A percentile compares a stretch with the other conserved stretches of the same genome.
Evolutionary conservation across 2,797 vertebrate genomes (phyloP).

Genomic region (Tragelaphus oryx): DNA sequence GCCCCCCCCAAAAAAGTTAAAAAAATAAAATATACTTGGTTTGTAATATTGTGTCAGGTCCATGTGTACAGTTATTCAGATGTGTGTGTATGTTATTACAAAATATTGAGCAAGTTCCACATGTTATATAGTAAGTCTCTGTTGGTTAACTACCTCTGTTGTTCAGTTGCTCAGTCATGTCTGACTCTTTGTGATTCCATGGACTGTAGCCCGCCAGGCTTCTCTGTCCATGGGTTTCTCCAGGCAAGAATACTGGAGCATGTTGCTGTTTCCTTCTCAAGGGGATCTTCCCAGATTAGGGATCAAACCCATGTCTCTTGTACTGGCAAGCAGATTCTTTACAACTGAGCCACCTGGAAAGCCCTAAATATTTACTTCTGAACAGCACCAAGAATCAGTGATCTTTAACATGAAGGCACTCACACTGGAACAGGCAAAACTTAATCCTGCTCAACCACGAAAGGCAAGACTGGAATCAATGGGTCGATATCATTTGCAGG

Average conservation of each 20-base stretch:
- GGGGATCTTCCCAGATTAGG: neutral
- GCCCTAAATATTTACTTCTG: neutral
- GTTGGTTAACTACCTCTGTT: neutral
- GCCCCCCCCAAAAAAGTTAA: neutral
- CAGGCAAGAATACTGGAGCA: neutral
- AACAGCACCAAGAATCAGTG: neutral
- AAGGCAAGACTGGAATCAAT: neutral
- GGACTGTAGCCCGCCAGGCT: neutral
- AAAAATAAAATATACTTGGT: neutral
- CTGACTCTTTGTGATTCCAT: neutral
- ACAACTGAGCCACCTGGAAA: neutral
- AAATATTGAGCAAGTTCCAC: neutral
- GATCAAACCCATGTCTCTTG: neutral
- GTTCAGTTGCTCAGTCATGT: neutral
- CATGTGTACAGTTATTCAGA: neutral
- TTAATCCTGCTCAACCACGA: rapidly evolving
- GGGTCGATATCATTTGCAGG: neutral
- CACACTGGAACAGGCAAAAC: rapidly evolving
- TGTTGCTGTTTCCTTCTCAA: neutral
- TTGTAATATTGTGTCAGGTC: neutral
- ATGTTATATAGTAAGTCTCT: neutral
- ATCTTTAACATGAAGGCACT: rapidly evolving
- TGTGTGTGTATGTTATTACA: neutral
- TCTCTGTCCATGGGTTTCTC: neutral
- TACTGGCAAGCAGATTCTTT: neutral